Evolutionary conservation across 2,888 invertebrate species (phyloP), one percentile per base, ranked within the genome.

Genomic region (Arctia plantaginis): DNA sequence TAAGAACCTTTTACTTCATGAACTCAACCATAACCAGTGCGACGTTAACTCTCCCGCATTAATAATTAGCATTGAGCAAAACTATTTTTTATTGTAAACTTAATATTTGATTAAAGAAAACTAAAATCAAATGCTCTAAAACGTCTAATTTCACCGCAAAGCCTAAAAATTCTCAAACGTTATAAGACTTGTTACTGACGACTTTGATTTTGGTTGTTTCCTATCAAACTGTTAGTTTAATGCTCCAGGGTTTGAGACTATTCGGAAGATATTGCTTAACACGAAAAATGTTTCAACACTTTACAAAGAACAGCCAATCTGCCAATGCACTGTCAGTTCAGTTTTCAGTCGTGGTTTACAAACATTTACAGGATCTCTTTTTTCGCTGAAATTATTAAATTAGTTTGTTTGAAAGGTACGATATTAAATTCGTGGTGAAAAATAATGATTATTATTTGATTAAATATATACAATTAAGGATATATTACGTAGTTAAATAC

Each of bases 171-270:
- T 69, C 69, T n/a, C 27, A 41, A 59, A 7, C 20, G 20, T 62
- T 69, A 62, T 62, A 30, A 35, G 18, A 69, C 41, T 62, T 27
- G 59, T 41, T 35, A 59, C 10, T 41, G 18, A 69, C 27, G 55
- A 69, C 4, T n/a, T 59, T 62, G 59, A 59, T 59, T 69, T 62
- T 62, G 51, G 51, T 51, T 68, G 51, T 69, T 27, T 69, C 59
- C n/a, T 30, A 13, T 30, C 39, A 69, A 69, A 62, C 62, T 39
- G 33, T 39, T 47, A 27, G 71, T 71, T 69, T 72, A 67, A 23
- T 47, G 55, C 66, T 77, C n/a, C n/a, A n/a, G n/a, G n/a, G n/a
- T n/a, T 70, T 51, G 65, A 65, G 73, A 72, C 69, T 74, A 72
- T 80, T 70, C 65, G n/a, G 15, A 47, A 80, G 71, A 44, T 75